Conservation (phyloP, 1,140 invertebrate species). For the Leguminivora glycinivorella region DNA sequence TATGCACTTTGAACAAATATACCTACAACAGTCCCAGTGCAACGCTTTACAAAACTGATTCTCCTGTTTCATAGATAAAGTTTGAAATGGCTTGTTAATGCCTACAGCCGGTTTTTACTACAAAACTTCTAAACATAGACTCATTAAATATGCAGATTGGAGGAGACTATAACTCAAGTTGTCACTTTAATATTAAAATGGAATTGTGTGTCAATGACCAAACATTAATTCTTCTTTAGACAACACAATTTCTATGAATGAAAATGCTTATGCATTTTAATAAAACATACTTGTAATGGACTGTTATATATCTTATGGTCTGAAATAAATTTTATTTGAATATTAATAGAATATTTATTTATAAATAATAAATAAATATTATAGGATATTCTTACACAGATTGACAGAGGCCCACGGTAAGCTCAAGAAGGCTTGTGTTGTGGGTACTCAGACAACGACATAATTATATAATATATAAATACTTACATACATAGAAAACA, state of each 20-base stretch:
- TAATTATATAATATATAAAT: no score
- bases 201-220: slow-evolving; percentile 17
- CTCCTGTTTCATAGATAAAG: background rate
- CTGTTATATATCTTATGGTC: no score
- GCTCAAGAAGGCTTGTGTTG: no score
- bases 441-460: no score
- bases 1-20: background rate
- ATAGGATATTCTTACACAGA: no score
- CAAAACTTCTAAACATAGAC: background rate
- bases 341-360: no score
- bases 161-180: background rate
- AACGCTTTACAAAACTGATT: background rate
- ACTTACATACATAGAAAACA: no score
- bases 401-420: no score
- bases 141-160: slow-evolving; percentile 6
- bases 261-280: background rate
- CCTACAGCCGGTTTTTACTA: background rate
- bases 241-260: background rate
- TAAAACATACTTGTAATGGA: background rate
- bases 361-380: no score
- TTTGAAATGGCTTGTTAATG: background rate
- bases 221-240: background rate
- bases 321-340: no score
- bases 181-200: slow-evolving; percentile 13
- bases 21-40: no score